A percentile compares a stretch with the other conserved stretches of the same genome.
Evolutionary conservation across 2,888 invertebrate genomes (phyloP).

Genomic region (Heliconius ismenius): DNA sequence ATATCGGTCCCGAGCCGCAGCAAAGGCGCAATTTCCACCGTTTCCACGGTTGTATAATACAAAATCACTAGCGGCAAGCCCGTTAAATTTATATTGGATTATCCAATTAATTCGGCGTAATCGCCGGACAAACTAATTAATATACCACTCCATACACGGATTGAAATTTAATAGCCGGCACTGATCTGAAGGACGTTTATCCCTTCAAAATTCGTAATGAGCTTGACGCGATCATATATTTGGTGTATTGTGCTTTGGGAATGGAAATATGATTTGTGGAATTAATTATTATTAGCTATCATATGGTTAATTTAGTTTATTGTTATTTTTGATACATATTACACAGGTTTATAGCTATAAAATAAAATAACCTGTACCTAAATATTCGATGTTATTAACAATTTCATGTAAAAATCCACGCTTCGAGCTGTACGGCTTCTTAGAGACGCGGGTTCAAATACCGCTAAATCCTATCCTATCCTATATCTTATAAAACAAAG

Average conservation of each 20-base stretch:
- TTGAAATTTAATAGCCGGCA: conserved; percentile 71
- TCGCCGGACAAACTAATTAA: conserved; percentile 70
- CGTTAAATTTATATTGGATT: conserved; percentile 73
- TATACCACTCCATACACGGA: conserved; percentile 61
- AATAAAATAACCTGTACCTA: not conserved
- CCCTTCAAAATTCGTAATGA: conserved; percentile 40
- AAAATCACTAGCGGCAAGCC: conserved; percentile 45
- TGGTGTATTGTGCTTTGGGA: not conserved
- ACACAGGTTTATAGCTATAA: too few relatives aligned
- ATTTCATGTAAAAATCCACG: too few relatives aligned
- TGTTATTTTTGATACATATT: too few relatives aligned
- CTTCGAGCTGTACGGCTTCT: too few relatives aligned
- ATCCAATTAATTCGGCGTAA: conserved; percentile 74
- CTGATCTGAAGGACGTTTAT: conserved; percentile 51
- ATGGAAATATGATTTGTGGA: not conserved
- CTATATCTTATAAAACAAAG: too few relatives aligned
- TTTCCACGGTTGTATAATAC: conserved; percentile 45
- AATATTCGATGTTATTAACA: not conserved
- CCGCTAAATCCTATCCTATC: too few relatives aligned
- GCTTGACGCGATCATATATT: conserved; percentile 17
- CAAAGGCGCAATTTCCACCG: conserved; percentile 42
- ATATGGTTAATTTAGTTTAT: not conserved
- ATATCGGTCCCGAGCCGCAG: conserved; percentile 32
- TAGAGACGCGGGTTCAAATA: too few relatives aligned
- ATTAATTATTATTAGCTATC: not conserved